Percentiles rank a stretch among this genome's conserved stretches.
Conservation (phyloP, 2,888 invertebrate species). For the Cheilosia soror region DNA sequence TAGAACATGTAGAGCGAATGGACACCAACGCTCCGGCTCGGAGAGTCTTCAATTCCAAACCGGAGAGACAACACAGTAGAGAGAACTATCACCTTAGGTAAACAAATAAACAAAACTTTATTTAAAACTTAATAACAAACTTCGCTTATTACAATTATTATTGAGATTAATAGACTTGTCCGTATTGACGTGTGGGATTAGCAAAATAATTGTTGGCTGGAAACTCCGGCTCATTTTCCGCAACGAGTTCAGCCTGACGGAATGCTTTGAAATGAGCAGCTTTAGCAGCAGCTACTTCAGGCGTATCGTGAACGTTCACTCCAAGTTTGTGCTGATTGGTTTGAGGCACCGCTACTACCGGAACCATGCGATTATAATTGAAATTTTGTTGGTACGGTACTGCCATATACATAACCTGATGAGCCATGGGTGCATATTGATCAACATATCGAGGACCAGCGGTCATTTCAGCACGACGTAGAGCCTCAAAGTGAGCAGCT, state of each 20-base stretch:
- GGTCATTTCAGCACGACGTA: slow-evolving; percentile 79
- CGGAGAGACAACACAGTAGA: too few relatives aligned
- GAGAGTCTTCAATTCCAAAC: too few relatives aligned
- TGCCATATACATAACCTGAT: slow-evolving; percentile 40
- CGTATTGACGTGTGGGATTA: slow-evolving; percentile 52
- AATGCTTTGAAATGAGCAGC: slow-evolving; percentile 81
- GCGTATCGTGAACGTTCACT: slow-evolving; percentile 82
- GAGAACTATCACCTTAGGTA: too few relatives aligned
- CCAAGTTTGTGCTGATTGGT: slow-evolving; percentile 65
- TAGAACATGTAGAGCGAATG: too few relatives aligned
- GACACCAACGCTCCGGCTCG: too few relatives aligned
- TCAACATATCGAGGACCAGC: slow-evolving; percentile 29
- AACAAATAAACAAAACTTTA: too few relatives aligned
- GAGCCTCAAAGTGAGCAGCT: slow-evolving; percentile 81
- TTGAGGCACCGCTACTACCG: slow-evolving; percentile 39
- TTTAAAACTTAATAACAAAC: not conserved
- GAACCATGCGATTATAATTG: slow-evolving; percentile 32
- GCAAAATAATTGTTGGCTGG: slow-evolving; percentile 35
- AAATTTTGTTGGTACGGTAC: slow-evolving; percentile 25
- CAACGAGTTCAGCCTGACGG: slow-evolving; percentile 79
- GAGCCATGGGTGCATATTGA: slow-evolving; percentile 23
- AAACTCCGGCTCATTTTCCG: slow-evolving; percentile 17
- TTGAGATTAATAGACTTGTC: slow-evolving; percentile 37
- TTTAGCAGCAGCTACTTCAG: slow-evolving; percentile 83
- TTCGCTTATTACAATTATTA: not conserved